Base-by-base conservation (phyloP, 1,140 invertebrate species). In the Lepidostoma basale region DNA sequence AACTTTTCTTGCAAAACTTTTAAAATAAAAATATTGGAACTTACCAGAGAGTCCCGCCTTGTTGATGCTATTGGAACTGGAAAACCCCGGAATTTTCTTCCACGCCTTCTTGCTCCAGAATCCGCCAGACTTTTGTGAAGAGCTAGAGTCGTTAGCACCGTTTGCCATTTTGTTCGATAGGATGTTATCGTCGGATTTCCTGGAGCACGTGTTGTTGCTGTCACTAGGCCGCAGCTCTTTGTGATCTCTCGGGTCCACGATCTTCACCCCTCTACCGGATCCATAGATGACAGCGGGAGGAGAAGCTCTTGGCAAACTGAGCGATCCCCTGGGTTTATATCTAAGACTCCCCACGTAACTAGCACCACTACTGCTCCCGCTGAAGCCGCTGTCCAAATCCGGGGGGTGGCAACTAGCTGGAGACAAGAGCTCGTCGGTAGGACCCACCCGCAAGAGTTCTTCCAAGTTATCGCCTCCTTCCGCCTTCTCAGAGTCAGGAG, bases 301-400 rank as follows among this genome's bases (percentile, higher is more conserved):
- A 69, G 70, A 73, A 20, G 82, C 81, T 30, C 72, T 69, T 1
- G 81, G 82, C 23, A 81, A 79, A n/a, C 81, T 83, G 3, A 81
- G 80, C 3, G 69, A 70, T 14, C 68, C 68, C 44, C 69, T 85
- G 54, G 75, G 84, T 77, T 79, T 86, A 40, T 85, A 80, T 18
- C 87, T 81, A 59, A 89, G 78, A 72, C 87, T 88, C 33, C 86
- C 87, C 5, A 87, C 86, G 77, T 92, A 91, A 79, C 89, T 92
- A 76, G 89, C 90, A 44, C 88, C 88, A 77, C 89, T 90, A 77
- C 89, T 90, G 77, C 90, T 91, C 69, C 90, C 89, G 78, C 90
- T 91, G 77, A 92, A 92, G 26, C 91, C 90, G 76, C 90, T 92
- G 79, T 92, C 90, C 74, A 91, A 81, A 77, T 91, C 90, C 56